These are phyloP conservation scores for Aldrovandia affinis DNA, from an alignment of 2,797 vertebrate genomes.

Conservation along the genomic window DNA sequence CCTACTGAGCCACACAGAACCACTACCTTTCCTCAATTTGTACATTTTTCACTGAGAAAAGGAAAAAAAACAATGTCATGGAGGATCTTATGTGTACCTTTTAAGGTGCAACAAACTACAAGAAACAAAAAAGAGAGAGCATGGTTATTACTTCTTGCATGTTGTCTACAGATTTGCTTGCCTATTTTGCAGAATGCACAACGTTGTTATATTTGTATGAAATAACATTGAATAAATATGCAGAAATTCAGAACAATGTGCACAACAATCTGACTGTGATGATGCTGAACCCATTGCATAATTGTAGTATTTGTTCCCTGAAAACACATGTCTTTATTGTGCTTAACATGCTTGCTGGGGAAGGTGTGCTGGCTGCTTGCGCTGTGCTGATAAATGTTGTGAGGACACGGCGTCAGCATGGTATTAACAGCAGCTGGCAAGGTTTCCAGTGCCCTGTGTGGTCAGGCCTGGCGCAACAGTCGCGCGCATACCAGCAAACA, in stretches of 20 bases:
- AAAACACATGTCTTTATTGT: not conserved
- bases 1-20: no score
- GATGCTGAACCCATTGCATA: not conserved
- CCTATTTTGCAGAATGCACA: not conserved
- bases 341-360: not conserved
- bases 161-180: not conserved
- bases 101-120: no score
- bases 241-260: not conserved
- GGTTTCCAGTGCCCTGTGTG: not conserved
- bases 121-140: no score
- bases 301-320: not conserved
- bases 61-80: no score
- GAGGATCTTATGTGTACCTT: no score
- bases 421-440: not conserved
- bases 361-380: not conserved
- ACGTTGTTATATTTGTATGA: not conserved
- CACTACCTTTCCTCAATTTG: no score
- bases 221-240: no score
- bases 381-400: not conserved
- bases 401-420: not conserved
- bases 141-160: no score
- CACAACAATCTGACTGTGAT: no score
- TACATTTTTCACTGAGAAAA: no score
- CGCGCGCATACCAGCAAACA: slow-evolving; percentile 2
- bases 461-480: slow-evolving; percentile 5